Percentiles rank a stretch among this genome's conserved stretches.
Conservation (phyloP, 2,888 invertebrate species). For the Scrobipalpa costella region DNA sequence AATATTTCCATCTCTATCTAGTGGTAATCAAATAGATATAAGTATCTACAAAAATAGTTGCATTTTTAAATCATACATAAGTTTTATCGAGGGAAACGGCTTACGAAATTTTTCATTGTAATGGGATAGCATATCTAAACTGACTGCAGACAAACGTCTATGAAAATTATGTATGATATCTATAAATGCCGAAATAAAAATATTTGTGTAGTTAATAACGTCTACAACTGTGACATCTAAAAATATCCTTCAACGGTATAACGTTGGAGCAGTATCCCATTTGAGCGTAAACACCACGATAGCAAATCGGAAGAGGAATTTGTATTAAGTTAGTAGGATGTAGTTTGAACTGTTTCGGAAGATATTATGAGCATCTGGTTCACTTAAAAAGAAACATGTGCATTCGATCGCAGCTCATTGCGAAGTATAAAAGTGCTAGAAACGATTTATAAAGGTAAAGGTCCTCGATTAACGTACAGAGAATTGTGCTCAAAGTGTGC, state of each 20-base stretch:
- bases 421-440: conserved; percentile 57
- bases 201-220: conserved; percentile 47
- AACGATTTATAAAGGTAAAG: conserved; percentile 53
- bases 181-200: conserved; percentile 58
- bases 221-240: conserved; percentile 74
- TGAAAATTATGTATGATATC: conserved; percentile 53
- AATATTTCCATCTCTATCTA: conserved; percentile 76
- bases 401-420: conserved; percentile 49
- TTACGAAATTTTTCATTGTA: conserved; percentile 49
- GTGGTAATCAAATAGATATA: conserved; percentile 76
- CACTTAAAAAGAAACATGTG: conserved; percentile 47
- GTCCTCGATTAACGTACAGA: conserved; percentile 59
- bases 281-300: conserved; percentile 60
- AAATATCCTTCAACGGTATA: conserved; percentile 74
- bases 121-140: conserved; percentile 41
- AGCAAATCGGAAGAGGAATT: conserved; percentile 51
- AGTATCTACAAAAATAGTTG: conserved; percentile 80
- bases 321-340: conserved; percentile 42
- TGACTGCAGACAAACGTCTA: conserved; percentile 52
- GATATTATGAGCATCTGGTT: conserved; percentile 60
- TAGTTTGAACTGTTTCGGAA: conserved; percentile 63
- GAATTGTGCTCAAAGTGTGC: conserved; percentile 64
- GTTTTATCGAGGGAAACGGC: conserved; percentile 52
- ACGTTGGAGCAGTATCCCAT: conserved; percentile 59
- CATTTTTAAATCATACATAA: conserved; percentile 66